Base-by-base conservation (phyloP, 2,797 vertebrate species). In the Borostomias antarcticus region DNA sequence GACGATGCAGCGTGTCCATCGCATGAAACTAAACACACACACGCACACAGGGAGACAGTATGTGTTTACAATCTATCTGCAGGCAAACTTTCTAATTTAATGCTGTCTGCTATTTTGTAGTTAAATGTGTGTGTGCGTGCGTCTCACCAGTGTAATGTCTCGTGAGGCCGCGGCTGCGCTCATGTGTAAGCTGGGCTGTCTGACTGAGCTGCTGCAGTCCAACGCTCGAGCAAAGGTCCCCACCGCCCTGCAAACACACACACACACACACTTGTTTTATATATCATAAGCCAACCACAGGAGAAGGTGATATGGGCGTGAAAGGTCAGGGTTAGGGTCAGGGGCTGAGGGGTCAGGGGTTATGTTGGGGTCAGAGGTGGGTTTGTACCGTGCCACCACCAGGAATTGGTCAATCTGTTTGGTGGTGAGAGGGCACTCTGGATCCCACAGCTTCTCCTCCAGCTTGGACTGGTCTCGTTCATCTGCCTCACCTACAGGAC, bases 331-430 rank as follows among this genome's bases (percentile, higher is more conserved):
- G 13, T 6, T 9, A 2, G 48, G 23, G 48, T 6, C 10, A 10
- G 50, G 5, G 5, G 28, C 37, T 61, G 15, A 26, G 11, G 33
- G 53, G 56, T 58, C 52, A 35, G 28, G 13, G 28, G 30, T 54
- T 32, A 25, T n/a, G n/a, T 7, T 26, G 58, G n/a, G 32, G 40
- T 52, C 60, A 73, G 17, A 76, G 70, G 78, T n/a, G n/a, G n/a
- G 66, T 33, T 86, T 93, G 90, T 90, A 98, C 97, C 97, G 93
- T 79, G 97, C 97, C 85, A 98, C 96, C 82, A 98, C 97, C 80
- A 98, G 91, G 91, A 98, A 98, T 86, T 98, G 97, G 94, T 98
- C 96, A 86, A 98, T 98, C 90, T 98, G 96, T 87, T 96, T 96
- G 88, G 94, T 96, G 70, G 93, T 96, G 82, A 98, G 94, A 33